These are phyloP conservation scores for Rhagonycha lutea DNA, from an alignment of 2,888 invertebrate genomes.

Conservation along the genomic window DNA sequence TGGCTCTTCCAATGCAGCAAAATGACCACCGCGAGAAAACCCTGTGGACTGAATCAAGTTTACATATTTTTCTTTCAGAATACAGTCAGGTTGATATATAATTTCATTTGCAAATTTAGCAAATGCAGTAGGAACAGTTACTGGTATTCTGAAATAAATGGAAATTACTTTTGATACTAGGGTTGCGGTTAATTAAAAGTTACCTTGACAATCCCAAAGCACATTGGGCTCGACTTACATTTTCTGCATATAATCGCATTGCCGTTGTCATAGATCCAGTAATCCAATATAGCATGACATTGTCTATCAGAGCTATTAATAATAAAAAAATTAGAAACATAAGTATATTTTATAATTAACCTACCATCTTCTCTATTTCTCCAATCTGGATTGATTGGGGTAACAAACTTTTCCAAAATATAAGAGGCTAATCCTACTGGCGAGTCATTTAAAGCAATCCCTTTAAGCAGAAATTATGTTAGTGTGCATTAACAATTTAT, in stretches of 20 bases:
- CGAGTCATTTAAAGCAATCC: conserved; percentile 68
- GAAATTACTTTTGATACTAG: neutral
- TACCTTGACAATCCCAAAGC: conserved; percentile 41
- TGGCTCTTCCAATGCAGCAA: conserved; percentile 82
- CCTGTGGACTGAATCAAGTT: conserved; percentile 72
- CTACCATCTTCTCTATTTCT: conserved; percentile 64
- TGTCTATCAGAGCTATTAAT: conserved; percentile 66
- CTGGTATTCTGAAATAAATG: conserved; percentile 54
- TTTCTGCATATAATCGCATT: conserved; percentile 73
- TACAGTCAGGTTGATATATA: conserved; percentile 60
- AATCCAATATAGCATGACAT: conserved; percentile 82
- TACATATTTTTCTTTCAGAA: conserved; percentile 63
- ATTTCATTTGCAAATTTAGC: conserved; percentile 76
- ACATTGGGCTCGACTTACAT: conserved; percentile 42
- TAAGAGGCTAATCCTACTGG: conserved; percentile 84
- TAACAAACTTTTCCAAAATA: conserved; percentile 82
- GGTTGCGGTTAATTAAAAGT: neutral
- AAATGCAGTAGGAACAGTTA: conserved; percentile 72
- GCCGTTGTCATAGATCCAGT: conserved; percentile 73
- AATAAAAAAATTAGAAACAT: conserved; percentile 59
- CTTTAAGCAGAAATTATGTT: conserved; percentile 50
- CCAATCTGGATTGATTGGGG: conserved; percentile 64
- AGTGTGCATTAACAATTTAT: neutral
- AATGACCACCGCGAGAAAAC: conserved; percentile 79
- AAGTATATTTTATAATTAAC: conserved; percentile 64